Evolutionary conservation across 2,888 invertebrate genomes (phyloP).

Genomic region (Bhutanitis thaidina): DNA sequence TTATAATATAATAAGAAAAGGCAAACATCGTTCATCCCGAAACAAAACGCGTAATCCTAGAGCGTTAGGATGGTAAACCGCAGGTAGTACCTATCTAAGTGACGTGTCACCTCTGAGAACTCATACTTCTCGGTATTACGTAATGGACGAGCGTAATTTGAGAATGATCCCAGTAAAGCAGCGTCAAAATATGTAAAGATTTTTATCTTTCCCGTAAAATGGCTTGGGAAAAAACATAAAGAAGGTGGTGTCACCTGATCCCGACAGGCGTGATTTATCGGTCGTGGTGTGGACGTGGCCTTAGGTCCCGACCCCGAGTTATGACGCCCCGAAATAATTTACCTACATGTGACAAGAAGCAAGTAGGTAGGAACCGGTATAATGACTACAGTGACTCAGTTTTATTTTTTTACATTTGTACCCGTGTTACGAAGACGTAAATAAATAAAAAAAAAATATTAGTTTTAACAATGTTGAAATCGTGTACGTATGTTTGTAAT

Average conservation of each 20-base stretch:
- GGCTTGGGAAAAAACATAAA: slow-evolving; percentile 81
- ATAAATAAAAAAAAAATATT: background rate
- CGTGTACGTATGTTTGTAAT: no score
- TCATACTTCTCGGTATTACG: slow-evolving; percentile 67
- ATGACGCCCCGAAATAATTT: slow-evolving; percentile 73
- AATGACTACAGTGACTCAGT: slow-evolving; percentile 38
- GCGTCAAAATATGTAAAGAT: slow-evolving; percentile 81
- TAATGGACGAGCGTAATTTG: slow-evolving; percentile 76
- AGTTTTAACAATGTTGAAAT: no score
- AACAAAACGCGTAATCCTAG: no score
- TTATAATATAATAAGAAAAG: no score
- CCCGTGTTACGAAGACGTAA: background rate
- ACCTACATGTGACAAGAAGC: slow-evolving; percentile 56
- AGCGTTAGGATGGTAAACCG: no score
- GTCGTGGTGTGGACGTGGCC: slow-evolving; percentile 73
- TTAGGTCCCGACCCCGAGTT: slow-evolving; percentile 68
- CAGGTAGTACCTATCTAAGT: no score
- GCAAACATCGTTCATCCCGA: no score
- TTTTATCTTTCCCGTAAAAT: slow-evolving; percentile 80
- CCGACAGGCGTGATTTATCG: slow-evolving; percentile 72
- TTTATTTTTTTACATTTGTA: background rate
- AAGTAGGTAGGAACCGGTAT: slow-evolving; percentile 46
- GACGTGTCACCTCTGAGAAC: slow-evolving; percentile 40
- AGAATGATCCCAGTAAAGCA: slow-evolving; percentile 74
- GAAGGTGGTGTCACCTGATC: slow-evolving; percentile 81